Base-by-base conservation (phyloP, 2,888 invertebrate genomes). In the Resseliella maxima region DNA sequence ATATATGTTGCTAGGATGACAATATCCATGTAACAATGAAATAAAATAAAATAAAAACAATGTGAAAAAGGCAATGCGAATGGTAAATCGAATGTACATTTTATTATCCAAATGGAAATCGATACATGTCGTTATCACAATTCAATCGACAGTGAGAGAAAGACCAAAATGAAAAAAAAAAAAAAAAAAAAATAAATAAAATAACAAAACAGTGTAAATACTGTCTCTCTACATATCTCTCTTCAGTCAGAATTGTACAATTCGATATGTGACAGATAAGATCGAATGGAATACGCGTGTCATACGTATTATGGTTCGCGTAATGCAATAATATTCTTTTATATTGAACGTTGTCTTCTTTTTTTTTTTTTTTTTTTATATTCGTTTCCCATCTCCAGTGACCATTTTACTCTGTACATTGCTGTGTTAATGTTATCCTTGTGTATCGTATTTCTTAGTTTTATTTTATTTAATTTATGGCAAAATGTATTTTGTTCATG, bases 61-160 rank as follows among this genome's bases (percentile, higher is more conserved):
- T 72, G 72, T 59, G n/a, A 72, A 31, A 72, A 72, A 27, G 72
- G 31, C 31, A 72, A 31, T 15, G 72, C 59, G 59, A 59, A 59
- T 59, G 59, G 24, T n/a, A 35, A 72, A 72, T 72, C 35, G 72
- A 72, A 31, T 72, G 15, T 72, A 72, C 72, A 72, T 72, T 72
- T 72, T 72, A 72, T 72, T 72, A 72, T 31, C 72, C 1, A 35
- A 72, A 12, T 31, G n/a, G 72, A 72, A 72, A 72, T 72, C 72
- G 35, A 72, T 72, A 72, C 72, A 72, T 72, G 72, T 35, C 72
- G 72, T 72, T 72, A 72, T 72, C 72, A 12, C 59, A 59, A 59
- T 59, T 59, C 59, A 27, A 59, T 59, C 59, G 18, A 21, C 8
- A 18, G n/a, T 8, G 41, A 41, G 5, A 41, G 50, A 50, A 50